Evolutionary conservation across 1,140 invertebrate genomes (phyloP).

Genomic region (Pseudomyrmex pallidus): DNA sequence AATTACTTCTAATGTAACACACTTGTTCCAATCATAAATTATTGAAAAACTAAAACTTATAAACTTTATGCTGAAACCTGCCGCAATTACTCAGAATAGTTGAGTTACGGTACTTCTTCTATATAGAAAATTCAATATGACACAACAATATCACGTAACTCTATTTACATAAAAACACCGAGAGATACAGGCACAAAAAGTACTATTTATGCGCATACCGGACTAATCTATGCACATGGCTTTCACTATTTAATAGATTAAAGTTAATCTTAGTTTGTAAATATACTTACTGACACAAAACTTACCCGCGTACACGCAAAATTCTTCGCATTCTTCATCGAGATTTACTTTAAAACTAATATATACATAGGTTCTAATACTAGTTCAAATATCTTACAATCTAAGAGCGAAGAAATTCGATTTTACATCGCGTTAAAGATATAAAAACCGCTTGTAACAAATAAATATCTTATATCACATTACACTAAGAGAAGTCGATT

Average conservation of each 20-base stretch:
- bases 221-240: conserved; percentile 62
- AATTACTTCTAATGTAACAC: conserved; percentile 40
- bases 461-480: not conserved
- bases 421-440: too few relatives aligned
- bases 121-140: conserved; percentile 27
- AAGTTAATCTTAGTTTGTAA: conserved; percentile 58
- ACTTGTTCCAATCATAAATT: conserved; percentile 28
- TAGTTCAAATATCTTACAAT: too few relatives aligned
- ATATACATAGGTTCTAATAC: too few relatives aligned
- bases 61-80: conserved; percentile 20
- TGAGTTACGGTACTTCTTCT: conserved; percentile 18
- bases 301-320: conserved; percentile 67
- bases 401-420: too few relatives aligned
- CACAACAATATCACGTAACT: conserved; percentile 38
- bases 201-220: conserved; percentile 59
- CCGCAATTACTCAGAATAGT: conserved; percentile 13
- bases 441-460: not conserved
- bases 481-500: conserved; percentile 20
- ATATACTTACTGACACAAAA: conserved; percentile 34
- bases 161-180: conserved; percentile 46
- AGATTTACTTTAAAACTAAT: too few relatives aligned
- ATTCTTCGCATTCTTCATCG: conserved; percentile 35
- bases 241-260: conserved; percentile 44
- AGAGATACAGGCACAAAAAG: conserved; percentile 38
- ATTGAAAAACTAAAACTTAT: conserved; percentile 25